phyloP scores from a whole-genome alignment of 1,140 invertebrate genomes.

The Gerris buenoi region DNA sequence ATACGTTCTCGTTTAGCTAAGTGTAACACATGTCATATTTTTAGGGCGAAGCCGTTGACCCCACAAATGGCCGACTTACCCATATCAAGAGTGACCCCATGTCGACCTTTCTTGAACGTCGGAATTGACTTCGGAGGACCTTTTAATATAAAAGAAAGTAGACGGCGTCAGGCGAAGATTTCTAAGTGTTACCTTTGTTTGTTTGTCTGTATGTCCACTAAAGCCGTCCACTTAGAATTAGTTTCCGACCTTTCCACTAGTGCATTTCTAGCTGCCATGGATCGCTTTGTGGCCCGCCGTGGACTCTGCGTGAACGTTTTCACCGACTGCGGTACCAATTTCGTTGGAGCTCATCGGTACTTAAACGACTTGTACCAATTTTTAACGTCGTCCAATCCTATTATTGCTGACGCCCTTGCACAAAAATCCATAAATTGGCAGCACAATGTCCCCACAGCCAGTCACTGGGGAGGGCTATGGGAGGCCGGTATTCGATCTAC shows the following conservation, averaged over 20 bases:
- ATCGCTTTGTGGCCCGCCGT: slow-evolving; percentile 23
- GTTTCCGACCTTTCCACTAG: slow-evolving; percentile 24
- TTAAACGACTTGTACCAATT: slow-evolving; percentile 13
- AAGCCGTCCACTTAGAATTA: slow-evolving; percentile 27
- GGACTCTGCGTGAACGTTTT: slow-evolving; percentile 22
- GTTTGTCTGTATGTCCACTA: slow-evolving; percentile 26
- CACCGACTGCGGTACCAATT: slow-evolving; percentile 29
- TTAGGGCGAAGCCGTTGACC: neutral
- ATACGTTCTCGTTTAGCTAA: neutral
- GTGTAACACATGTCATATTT: neutral
- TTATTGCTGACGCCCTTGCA: slow-evolving; percentile 24
- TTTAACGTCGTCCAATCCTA: slow-evolving; percentile 21
- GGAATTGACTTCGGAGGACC: slow-evolving; percentile 15
- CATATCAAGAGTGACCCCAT: neutral
- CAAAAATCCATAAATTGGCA: slow-evolving; percentile 16
- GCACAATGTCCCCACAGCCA: slow-evolving; percentile 6
- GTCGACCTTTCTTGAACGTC: neutral
- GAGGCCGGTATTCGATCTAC: slow-evolving; percentile 17
- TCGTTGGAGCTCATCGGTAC: slow-evolving; percentile 24
- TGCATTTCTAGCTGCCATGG: slow-evolving; percentile 24
- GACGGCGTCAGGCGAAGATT: slow-evolving; percentile 20
- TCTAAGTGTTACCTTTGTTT: slow-evolving; percentile 27
- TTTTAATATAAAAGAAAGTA: slow-evolving; percentile 11
- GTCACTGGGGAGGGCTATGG: slow-evolving; percentile 23
- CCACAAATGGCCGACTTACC: neutral